Conservation (phyloP, 2,797 vertebrate species). For the Parambassis ranga region DNA sequence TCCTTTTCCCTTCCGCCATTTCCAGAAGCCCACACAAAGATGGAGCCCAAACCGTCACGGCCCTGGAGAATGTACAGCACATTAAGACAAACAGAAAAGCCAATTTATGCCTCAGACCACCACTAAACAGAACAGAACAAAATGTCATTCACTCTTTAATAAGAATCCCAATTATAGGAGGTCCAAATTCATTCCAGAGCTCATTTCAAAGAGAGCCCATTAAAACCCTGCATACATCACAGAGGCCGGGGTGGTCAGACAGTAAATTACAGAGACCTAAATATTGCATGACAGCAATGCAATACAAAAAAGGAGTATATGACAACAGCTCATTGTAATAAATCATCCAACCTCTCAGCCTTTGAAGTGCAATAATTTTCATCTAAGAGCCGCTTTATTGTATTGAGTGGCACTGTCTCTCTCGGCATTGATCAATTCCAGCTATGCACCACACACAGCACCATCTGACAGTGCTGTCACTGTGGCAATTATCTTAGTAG, state of each 20-base stretch:
- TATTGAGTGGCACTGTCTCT: slow-evolving; percentile 58
- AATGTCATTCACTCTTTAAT: slow-evolving; percentile 46
- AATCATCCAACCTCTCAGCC: slow-evolving; percentile 62
- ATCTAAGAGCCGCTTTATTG: slow-evolving; percentile 62
- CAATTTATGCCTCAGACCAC: slow-evolving; percentile 2
- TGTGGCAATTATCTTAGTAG: slow-evolving; percentile 64
- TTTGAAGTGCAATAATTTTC: slow-evolving; percentile 66
- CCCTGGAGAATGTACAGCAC: slow-evolving; percentile 76
- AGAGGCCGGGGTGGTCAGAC: slow-evolving; percentile 46
- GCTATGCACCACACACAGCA: slow-evolving; percentile 55
- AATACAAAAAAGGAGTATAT: slow-evolving; percentile 46
- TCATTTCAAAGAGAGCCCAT: slow-evolving; percentile 43
- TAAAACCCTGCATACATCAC: slow-evolving; percentile 42
- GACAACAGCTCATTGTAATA: slow-evolving; percentile 66
- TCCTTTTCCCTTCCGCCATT: slow-evolving; percentile 94
- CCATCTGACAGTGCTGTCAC: slow-evolving; percentile 66
- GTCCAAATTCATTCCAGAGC: slow-evolving; percentile 37
- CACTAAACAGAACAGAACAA: slow-evolving; percentile 6
- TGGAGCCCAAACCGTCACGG: slow-evolving; percentile 91
- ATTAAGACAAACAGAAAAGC: slow-evolving; percentile 8
- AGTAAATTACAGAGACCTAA: slow-evolving; percentile 59
- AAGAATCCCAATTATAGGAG: slow-evolving; percentile 44
- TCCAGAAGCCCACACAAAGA: slow-evolving; percentile 98
- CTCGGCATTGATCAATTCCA: slow-evolving; percentile 61
- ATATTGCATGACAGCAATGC: slow-evolving; percentile 51